Evolutionary conservation across 2,113 vertebrate genomes (phyloP), one percentile per base, ranked within the genome.

Genomic region (Azemiops feae): DNA sequence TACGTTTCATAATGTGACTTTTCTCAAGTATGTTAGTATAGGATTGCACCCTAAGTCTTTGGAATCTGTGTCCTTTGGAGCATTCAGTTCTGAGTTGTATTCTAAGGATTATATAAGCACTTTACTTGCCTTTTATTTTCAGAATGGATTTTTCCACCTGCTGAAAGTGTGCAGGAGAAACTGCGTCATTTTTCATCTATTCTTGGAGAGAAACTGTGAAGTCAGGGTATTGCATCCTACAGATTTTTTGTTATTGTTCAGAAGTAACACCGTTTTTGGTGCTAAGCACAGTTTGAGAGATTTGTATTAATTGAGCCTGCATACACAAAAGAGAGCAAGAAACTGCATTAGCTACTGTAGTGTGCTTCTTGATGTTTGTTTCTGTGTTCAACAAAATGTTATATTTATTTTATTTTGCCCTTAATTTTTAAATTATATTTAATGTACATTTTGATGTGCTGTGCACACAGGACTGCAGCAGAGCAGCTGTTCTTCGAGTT

Each of bases 381-480:
- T 94, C n/a, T 94, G 89, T 90, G 92, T 94, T 92, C 92, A 88
- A 96, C 93, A 88, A 54, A 58, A 18, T 91, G 88, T 45, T 90
- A 92, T 95, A 90, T 58, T 58, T 90, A 93, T 96, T 96, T 30
- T 54, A 94, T 92, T 93, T 95, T 96, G 95, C 94, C 95, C 95
- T 94, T 95, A 92, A 92, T 96, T 96, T 94, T 93, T 94, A 95
- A 91, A 93, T 23, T 8, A 39, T 94, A 91, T 94, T 95, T 95
- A 86, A 92, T 92, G 91, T 96, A 87, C 47, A 50, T 52, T 89
- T 93, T 93, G 55, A 96, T 94, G 96, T 94, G 96, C 96, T 93
- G 95, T 96, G 95, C 94, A 90, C 95, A 91, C 81, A 91, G 92
- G 92, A 11, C 3, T 0, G 4, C 93, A 92, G 64, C 91, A 34